These are phyloP conservation scores for Melanotaenia maccullochi DNA, from an alignment of 2,797 vertebrate genomes.

Conservation along the genomic window DNA sequence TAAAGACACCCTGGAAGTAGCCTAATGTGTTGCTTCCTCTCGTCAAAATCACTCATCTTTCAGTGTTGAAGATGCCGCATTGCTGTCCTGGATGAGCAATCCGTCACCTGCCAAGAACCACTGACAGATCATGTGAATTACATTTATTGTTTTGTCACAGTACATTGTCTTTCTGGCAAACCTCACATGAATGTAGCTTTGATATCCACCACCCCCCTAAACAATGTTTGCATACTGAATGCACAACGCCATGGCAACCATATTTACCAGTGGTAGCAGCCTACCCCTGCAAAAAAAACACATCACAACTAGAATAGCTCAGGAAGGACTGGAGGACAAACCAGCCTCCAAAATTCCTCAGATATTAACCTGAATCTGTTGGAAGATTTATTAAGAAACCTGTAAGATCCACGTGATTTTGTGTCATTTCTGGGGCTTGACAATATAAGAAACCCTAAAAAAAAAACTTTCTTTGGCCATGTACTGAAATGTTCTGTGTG, in stretches of 20 bases:
- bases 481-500: slow-evolving; percentile 3
- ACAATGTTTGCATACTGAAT: background rate
- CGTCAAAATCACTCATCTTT: slow-evolving; percentile 1
- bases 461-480: background rate
- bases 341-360: background rate
- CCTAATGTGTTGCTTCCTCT: slow-evolving; percentile 17
- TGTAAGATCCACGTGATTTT: background rate
- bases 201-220: background rate
- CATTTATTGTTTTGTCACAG: background rate
- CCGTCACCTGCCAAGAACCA: background rate
- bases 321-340: background rate
- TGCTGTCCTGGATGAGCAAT: background rate
- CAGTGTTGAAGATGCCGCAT: background rate
- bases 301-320: background rate
- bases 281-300: background rate
- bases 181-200: background rate
- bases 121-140: background rate
- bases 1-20: slow-evolving; percentile 41
- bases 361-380: background rate
- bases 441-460: background rate
- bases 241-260: background rate
- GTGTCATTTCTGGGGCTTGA: background rate
- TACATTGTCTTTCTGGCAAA: background rate
- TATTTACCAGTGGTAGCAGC: background rate
- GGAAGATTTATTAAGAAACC: background rate